phyloP scores from a whole-genome alignment of 92 coral and sea anemone genomes.

The Pocillopora grandis region DNA sequence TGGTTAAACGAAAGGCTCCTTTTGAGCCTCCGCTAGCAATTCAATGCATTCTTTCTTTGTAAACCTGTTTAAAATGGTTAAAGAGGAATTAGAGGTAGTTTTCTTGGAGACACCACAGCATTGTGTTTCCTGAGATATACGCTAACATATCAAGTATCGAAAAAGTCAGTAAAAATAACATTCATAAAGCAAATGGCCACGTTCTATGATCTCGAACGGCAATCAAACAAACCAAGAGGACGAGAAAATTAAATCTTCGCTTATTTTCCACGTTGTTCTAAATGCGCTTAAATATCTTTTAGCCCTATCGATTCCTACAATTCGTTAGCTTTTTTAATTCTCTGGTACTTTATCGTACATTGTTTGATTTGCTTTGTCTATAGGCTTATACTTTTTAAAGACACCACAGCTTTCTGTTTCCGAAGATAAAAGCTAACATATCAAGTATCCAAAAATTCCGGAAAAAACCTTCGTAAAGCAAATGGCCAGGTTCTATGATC shows the following conservation, averaged over 20 bases:
- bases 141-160: neutral
- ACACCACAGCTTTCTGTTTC: neutral
- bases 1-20: too few species aligned
- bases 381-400: neutral
- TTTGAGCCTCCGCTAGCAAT: neutral
- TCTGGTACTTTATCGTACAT: too few species aligned
- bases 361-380: too few species aligned
- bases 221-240: neutral
- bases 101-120: neutral
- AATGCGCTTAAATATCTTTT: too few species aligned
- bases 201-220: neutral
- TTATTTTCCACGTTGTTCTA: too few species aligned
- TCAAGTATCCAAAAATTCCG: neutral
- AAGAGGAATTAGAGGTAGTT: neutral
- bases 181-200: neutral
- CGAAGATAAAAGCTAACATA: neutral
- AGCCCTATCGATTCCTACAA: too few species aligned
- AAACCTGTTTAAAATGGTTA: neutral
- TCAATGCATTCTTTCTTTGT: neutral
- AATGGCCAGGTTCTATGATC: neutral
- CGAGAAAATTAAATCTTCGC: neutral
- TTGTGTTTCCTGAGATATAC: conserved; percentile 4
- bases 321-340: too few species aligned
- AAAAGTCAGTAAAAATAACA: neutral
- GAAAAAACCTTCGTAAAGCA: neutral